phyloP scores from a whole-genome alignment of 2,888 invertebrate species.

The Spilarctia lutea region DNA sequence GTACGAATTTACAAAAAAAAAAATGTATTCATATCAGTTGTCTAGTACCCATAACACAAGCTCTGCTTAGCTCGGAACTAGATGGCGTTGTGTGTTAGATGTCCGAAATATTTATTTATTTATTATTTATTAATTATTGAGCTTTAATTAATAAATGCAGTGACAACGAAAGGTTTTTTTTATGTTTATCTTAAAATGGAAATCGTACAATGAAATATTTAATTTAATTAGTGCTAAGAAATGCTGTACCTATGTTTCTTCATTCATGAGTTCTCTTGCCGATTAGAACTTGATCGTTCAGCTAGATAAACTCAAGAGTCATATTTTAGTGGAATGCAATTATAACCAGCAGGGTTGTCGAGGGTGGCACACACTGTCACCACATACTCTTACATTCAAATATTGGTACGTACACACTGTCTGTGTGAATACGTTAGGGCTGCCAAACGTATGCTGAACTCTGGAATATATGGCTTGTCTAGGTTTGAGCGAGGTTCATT shows the following conservation, averaged over 20 bases:
- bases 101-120: too few relatives aligned
- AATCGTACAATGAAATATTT: neutral
- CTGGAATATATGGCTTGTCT: neutral
- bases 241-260: neutral
- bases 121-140: too few relatives aligned
- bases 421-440: conserved; percentile 62
- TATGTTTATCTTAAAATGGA: neutral
- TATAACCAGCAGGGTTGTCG: conserved; percentile 77
- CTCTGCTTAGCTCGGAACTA: too few relatives aligned
- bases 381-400: conserved; percentile 71
- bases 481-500: neutral
- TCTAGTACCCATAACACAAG: too few relatives aligned
- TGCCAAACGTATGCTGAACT: conserved; percentile 43
- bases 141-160: neutral
- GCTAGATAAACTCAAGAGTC: conserved; percentile 73
- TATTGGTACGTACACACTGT: conserved; percentile 62
- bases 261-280: neutral
- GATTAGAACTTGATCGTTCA: conserved; percentile 41
- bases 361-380: conserved; percentile 67
- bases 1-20: too few relatives aligned
- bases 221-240: conserved; percentile 4
- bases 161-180: neutral
- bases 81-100: too few relatives aligned
- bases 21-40: too few relatives aligned
- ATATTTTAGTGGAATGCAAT: conserved; percentile 86